Conservation (phyloP, 2,113 vertebrate species). For the Heptranchias perlo region DNA sequence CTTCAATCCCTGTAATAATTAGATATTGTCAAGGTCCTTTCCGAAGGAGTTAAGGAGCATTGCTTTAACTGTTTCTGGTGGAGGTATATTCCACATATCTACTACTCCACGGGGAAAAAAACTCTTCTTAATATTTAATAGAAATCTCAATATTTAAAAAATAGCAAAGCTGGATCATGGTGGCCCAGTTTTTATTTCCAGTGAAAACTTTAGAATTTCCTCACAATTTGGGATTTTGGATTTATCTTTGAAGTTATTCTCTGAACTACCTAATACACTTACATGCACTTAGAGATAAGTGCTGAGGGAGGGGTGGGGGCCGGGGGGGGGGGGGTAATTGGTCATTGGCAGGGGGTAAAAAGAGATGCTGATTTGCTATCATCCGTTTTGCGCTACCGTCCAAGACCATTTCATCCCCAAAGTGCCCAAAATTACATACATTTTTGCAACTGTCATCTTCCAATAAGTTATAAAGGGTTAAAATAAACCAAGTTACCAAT, state of each 20-base stretch:
- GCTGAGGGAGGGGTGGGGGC: too few relatives aligned
- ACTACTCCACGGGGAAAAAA: neutral
- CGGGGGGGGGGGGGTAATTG: neutral
- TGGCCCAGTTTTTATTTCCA: neutral
- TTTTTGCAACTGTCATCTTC: neutral
- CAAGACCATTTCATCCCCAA: neutral
- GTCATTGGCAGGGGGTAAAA: neutral
- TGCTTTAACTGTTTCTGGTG: neutral
- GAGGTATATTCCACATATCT: too few relatives aligned
- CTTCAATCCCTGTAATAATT: conserved; percentile 13
- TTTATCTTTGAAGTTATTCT: neutral
- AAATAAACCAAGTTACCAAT: neutral
- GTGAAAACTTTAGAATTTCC: neutral
- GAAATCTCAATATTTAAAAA: neutral
- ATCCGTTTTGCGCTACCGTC: neutral
- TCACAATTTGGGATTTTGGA: neutral
- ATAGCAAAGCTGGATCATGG: neutral
- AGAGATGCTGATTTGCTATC: neutral
- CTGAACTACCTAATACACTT: neutral
- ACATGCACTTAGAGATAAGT: neutral
- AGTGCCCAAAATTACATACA: neutral
- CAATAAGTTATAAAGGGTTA: neutral
- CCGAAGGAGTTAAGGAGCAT: neutral
- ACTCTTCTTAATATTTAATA: neutral
- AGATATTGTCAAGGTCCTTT: conserved; percentile 34